Percentiles rank a stretch among this genome's conserved stretches.
Conservation (phyloP, 2,888 invertebrate species). For the Pemphredon lugubris region DNA sequence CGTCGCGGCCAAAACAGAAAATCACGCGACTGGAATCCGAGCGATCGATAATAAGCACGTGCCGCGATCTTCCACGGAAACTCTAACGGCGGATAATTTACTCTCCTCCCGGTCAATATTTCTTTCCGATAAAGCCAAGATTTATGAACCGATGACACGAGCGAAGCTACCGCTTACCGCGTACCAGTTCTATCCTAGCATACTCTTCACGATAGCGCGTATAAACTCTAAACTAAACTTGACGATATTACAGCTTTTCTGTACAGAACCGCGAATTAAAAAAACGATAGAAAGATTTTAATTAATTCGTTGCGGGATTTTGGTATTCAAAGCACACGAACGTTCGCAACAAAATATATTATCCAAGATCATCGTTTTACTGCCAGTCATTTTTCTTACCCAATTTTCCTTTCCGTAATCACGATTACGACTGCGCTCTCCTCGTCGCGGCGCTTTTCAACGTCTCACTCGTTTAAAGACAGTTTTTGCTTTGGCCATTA, state of each 20-base stretch:
- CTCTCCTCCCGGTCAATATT: not conserved
- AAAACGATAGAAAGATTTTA: too few relatives aligned
- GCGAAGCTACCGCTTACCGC: too few relatives aligned
- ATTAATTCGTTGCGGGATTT: too few relatives aligned
- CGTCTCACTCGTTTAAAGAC: constrained; percentile 4
- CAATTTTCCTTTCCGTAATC: constrained; percentile 26
- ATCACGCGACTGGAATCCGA: constrained; percentile 8
- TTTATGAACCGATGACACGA: not conserved
- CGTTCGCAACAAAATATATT: too few relatives aligned
- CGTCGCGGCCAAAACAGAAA: constrained; percentile 13
- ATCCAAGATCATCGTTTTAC: constrained; percentile 24
- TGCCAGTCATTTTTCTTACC: constrained; percentile 8
- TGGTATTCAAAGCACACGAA: too few relatives aligned
- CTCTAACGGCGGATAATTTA: not conserved
- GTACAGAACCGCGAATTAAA: too few relatives aligned
- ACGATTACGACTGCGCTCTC: constrained; percentile 16
- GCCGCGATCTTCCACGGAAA: constrained; percentile 12
- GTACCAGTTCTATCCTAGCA: too few relatives aligned
- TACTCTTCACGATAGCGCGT: too few relatives aligned
- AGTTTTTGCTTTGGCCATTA: constrained; percentile 11
- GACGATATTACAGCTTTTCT: too few relatives aligned
- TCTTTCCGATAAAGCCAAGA: not conserved
- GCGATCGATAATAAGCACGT: constrained; percentile 25
- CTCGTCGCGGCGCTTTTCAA: not conserved
- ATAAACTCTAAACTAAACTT: too few relatives aligned